phyloP scores from a whole-genome alignment of 2,797 vertebrate genomes.

The Prionace glauca region DNA sequence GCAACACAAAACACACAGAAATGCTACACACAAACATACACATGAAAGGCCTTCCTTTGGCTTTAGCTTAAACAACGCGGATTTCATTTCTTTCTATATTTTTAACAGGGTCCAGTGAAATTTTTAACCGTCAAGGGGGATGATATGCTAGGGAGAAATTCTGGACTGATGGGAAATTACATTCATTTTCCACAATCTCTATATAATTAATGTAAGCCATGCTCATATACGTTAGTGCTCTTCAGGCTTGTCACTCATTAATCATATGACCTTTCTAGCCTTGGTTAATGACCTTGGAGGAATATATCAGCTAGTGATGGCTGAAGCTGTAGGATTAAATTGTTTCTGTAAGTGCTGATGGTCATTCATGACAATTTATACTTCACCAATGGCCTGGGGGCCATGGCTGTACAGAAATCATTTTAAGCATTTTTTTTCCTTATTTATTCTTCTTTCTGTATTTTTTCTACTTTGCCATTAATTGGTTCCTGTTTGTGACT shows the following conservation, averaged over 20 bases:
- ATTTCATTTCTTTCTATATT: conserved; percentile 19
- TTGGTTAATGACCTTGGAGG: conserved; percentile 99
- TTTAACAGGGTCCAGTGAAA: conserved; percentile 13
- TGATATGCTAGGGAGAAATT: conserved; percentile 65
- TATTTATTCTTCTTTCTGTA: conserved; percentile 17
- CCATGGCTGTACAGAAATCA: conserved; percentile 43
- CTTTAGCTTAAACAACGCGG: neutral
- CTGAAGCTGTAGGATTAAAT: conserved; percentile 95
- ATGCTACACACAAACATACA: conserved; percentile 26
- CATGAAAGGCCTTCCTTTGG: conserved; percentile 32
- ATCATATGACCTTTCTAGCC: conserved; percentile 97
- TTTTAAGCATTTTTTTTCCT: neutral
- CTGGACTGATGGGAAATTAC: conserved; percentile 67
- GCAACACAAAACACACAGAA: conserved; percentile 26
- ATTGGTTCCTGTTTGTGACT: neutral
- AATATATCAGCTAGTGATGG: conserved; percentile 98
- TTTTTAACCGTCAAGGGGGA: conserved; percentile 42
- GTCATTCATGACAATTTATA: conserved; percentile 95
- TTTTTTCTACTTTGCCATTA: neutral
- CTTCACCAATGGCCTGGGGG: conserved; percentile 70
- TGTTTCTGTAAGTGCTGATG: conserved; percentile 98
- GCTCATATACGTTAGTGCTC: conserved; percentile 84
- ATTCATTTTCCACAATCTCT: conserved; percentile 75
- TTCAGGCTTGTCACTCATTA: conserved; percentile 96
- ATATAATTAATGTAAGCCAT: conserved; percentile 92